Base-by-base conservation (phyloP, 2,797 vertebrate species). In the Hoplostethus atlanticus region DNA sequence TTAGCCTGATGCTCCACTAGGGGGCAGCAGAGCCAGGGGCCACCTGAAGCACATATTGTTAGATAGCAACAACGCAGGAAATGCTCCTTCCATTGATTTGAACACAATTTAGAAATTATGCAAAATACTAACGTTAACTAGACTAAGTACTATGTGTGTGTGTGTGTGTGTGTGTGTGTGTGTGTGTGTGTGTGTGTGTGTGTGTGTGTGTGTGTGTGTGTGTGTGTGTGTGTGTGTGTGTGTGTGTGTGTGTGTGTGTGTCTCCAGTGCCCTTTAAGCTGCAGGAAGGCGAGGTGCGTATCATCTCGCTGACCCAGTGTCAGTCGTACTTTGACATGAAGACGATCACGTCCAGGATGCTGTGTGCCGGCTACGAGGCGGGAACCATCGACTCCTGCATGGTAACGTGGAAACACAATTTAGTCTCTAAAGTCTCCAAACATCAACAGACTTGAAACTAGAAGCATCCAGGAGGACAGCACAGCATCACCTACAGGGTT, bases 381-480 rank as follows among this genome's bases (percentile, higher is more conserved):
- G 97, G 97, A 69, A 97, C 97, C 0, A 94, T 99, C 0, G 98
- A 99, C 91, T 98, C 98, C 0, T 99, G 98, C 92, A 98, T 98
- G 97, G 97, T 99, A 92, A 89, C 93, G 9, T 28, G n/a, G n/a
- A n/a, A n/a, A n/a, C n/a, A n/a, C n/a, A n/a, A n/a, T n/a, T n/a
- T n/a, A n/a, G n/a, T 21, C 21, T 21, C 21, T 21, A 21, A 21
- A 1, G 21, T 1, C 21, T 21, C 21, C 1, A 21, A 21, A 21
- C 21, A 1, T 21, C 21, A 21, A 21, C 21, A 21, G 21, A 21
- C 21, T 21, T 1, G 1, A 21, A 21, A 21, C 21, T 21, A 21
- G 21, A 1, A 21, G 21, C 21, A 21, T 21, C 21, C 21, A 21
- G 21, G 21, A 21, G 21, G 21, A 21, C 21, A 21, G 21, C 21